Base-by-base conservation (phyloP, 1,140 invertebrate genomes). In the Danaus plexippus region DNA sequence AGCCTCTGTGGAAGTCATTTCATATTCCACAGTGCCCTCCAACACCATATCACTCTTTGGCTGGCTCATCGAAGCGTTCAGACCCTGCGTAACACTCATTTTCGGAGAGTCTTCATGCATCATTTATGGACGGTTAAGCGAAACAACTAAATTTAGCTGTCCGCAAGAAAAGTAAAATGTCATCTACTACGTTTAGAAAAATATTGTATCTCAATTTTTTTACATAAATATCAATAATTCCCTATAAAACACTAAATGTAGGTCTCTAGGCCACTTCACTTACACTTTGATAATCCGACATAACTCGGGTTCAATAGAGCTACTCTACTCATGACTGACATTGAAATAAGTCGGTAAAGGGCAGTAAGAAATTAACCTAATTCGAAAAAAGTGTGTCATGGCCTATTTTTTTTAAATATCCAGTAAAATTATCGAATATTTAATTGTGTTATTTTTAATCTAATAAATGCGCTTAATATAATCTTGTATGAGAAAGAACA, bases 311-410 rank as follows among this genome's bases (percentile, higher is more conserved):
- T 82, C 83, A 86, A 76, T 84, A 71, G 66, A 84, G 69, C 74
- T 78, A 79, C 83, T 71, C 73, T 84, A 81, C 80, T 86, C 77
- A 84, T 84, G 83, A 86, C 83, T 86, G 83, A 86, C 83, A 86
- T 86, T 86, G 83, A 86, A 86, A 80, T 83, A 86, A 64, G 80
- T 86, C 83, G 83, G 80, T 84, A 86, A 84, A 86, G 83, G 83
- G 83, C 83, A 86, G 77, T 67, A 62, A 67, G 69, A 80, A 80
- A 75, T 77, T 85, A 84, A 86, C 83, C 83, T 62, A 83, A 83
- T 79, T 83, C 71, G 52, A 69, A 61, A 75, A 69, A 82, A 69
- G 69, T 80, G 61, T 82, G 80, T 80, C 76, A 81, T 75, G 70
- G 69, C 77, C 73, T 73, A 80, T 73, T 71, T 73, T 59, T 50